A percentile compares a stretch with the other conserved stretches of the same genome.
These are phyloP conservation scores for Pteromalus puparum DNA, from an alignment of 1,140 invertebrate species.

Conservation along the genomic window DNA sequence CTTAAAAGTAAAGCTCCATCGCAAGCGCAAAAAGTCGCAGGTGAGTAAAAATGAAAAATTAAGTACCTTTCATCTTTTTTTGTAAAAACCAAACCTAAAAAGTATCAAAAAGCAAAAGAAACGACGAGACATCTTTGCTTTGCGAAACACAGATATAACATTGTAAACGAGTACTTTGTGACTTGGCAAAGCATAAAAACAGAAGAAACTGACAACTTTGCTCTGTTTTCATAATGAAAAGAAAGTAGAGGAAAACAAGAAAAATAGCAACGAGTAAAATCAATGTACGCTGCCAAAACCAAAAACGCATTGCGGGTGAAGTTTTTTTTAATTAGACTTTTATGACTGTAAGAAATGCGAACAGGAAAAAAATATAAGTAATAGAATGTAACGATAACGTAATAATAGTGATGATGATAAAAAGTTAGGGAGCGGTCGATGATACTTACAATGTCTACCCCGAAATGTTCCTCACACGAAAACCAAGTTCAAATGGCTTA, in stretches of 20 bases:
- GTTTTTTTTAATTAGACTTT: slow-evolving; percentile 40
- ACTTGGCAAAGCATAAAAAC: slow-evolving; percentile 32
- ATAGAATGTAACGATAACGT: not conserved
- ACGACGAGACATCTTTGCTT: slow-evolving; percentile 8
- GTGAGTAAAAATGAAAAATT: slow-evolving; percentile 53
- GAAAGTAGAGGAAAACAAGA: not conserved
- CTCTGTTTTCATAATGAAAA: slow-evolving; percentile 13
- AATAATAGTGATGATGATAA: not conserved
- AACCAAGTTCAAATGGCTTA: slow-evolving; percentile 17
- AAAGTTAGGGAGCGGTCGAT: slow-evolving; percentile 11
- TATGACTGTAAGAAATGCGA: not conserved
- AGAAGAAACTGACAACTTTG: slow-evolving; percentile 20
- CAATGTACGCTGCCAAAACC: not conserved
- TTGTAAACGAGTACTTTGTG: slow-evolving; percentile 23
- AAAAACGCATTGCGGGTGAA: slow-evolving; percentile 5
- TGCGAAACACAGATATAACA: slow-evolving; percentile 21
- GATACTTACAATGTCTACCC: slow-evolving; percentile 23
- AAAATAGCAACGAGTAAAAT: not conserved
- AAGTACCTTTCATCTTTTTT: slow-evolving; percentile 47
- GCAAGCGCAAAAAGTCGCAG: slow-evolving; percentile 47
- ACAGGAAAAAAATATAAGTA: not conserved
- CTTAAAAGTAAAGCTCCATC: slow-evolving; percentile 44
- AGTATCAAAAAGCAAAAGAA: slow-evolving; percentile 17
- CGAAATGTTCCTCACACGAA: not conserved
- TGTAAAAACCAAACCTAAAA: slow-evolving; percentile 38